Conservation (phyloP, 2,888 invertebrate species). For the Alloplasta piceator region DNA sequence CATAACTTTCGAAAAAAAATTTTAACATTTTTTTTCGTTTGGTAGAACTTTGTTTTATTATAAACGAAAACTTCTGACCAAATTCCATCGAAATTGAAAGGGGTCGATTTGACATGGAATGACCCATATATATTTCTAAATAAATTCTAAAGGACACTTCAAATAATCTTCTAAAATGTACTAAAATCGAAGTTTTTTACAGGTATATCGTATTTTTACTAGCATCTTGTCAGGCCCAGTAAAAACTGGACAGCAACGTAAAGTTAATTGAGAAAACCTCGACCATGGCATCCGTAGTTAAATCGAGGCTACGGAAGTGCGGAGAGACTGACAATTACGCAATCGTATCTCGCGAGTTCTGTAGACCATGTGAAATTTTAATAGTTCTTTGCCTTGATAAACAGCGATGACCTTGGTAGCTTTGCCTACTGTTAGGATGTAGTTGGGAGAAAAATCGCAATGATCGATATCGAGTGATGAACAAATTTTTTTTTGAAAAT, state of each 20-base stretch:
- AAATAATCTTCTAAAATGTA: too few relatives aligned
- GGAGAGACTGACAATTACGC: conserved; percentile 32
- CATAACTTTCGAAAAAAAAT: too few relatives aligned
- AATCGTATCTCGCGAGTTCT: conserved; percentile 14
- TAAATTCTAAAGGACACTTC: too few relatives aligned
- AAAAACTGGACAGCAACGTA: background rate
- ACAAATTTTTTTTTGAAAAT: background rate
- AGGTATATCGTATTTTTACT: background rate
- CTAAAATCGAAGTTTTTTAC: background rate
- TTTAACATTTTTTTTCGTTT: too few relatives aligned
- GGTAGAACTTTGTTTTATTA: too few relatives aligned
- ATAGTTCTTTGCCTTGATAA: conserved; percentile 16
- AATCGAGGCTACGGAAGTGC: conserved; percentile 48
- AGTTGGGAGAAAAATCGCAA: background rate
- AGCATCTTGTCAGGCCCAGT: background rate
- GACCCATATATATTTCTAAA: too few relatives aligned
- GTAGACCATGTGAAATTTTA: conserved; percentile 30
- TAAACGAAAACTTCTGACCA: too few relatives aligned
- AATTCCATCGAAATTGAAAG: too few relatives aligned
- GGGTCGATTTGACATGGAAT: too few relatives aligned
- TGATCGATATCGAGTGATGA: too few relatives aligned
- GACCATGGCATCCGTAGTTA: conserved; percentile 44
- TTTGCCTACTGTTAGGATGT: background rate
- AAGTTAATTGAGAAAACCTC: conserved; percentile 45
- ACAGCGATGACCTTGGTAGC: conserved; percentile 33